Evolutionary conservation across 2,113 vertebrate species (phyloP).

Genomic region (Hypanus sabinus): DNA sequence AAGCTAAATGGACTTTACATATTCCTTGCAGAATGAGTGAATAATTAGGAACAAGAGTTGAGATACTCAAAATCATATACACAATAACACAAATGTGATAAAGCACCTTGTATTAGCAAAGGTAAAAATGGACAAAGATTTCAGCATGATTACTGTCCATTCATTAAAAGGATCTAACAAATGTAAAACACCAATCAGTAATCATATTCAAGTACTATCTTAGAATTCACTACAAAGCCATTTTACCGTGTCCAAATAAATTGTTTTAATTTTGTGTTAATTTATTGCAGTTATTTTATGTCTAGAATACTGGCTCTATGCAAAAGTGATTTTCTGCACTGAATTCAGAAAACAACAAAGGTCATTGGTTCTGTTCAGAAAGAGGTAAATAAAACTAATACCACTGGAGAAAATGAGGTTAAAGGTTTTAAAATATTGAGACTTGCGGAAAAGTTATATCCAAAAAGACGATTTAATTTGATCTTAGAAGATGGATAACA

Average conservation of each 20-base stretch:
- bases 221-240: not conserved
- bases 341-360: not conserved
- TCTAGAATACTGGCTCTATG: not conserved
- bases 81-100: not conserved
- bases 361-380: not conserved
- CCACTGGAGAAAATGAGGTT: not conserved
- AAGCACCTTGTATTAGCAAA: not conserved
- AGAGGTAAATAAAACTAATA: not conserved
- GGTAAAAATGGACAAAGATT: not conserved
- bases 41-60: too few relatives aligned
- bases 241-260: not conserved
- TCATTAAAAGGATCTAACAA: not conserved
- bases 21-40: not conserved
- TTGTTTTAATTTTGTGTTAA: not conserved
- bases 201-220: not conserved
- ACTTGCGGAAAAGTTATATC: not conserved
- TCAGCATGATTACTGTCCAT: not conserved
- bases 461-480: not conserved
- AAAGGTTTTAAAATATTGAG: not conserved
- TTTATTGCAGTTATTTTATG: not conserved
- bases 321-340: not conserved
- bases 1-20: not conserved
- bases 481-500: not conserved
- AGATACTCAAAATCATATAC: not conserved
- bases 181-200: not conserved